phyloP scores from a whole-genome alignment of 2,797 vertebrate species.

The Babyrousa celebensis region DNA sequence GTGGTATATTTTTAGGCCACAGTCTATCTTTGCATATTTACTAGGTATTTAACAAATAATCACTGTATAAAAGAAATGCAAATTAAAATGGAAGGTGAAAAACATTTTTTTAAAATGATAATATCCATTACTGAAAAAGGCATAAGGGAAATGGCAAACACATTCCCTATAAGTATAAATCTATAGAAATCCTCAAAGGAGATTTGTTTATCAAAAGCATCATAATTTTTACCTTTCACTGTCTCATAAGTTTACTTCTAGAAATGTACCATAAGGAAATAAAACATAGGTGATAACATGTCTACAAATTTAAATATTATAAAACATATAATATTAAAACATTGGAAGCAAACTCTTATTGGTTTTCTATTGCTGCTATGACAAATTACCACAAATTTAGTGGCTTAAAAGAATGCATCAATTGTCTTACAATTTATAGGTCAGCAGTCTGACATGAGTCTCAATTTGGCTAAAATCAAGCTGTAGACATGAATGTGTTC shows the following conservation, averaged over 20 bases:
- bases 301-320: neutral
- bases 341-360: neutral
- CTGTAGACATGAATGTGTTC: neutral
- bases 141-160: neutral
- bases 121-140: neutral
- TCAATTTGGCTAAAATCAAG: neutral
- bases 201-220: neutral
- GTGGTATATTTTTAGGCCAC: neutral
- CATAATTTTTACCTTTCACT: constrained; percentile 19
- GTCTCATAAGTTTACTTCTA: neutral
- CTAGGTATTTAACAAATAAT: neutral
- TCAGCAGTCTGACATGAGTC: neutral
- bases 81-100: constrained; percentile 49
- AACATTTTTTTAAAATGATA: neutral
- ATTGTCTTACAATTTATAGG: neutral
- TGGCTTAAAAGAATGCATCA: neutral
- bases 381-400: neutral
- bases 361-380: neutral
- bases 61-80: neutral
- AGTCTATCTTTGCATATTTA: neutral
- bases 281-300: neutral
- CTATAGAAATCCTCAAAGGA: neutral
- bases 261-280: constrained; percentile 33
- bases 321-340: constrained; percentile 37
- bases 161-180: neutral